Conservation (phyloP, 2,888 invertebrate species). For the Tetrapedia diversipes region DNA sequence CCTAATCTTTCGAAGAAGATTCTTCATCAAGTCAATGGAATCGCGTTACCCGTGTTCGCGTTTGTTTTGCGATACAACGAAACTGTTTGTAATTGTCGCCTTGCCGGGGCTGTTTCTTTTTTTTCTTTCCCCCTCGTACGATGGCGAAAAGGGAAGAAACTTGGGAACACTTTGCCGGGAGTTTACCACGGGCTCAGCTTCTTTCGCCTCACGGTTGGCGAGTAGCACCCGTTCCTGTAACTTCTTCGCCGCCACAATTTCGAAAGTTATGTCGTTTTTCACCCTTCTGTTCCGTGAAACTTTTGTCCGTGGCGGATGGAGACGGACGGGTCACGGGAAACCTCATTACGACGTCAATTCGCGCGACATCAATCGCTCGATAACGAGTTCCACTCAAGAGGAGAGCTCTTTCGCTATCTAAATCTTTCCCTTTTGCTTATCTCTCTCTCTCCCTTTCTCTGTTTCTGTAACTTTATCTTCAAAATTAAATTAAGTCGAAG, state of each 20-base stretch:
- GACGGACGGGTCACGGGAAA: constrained; percentile 33
- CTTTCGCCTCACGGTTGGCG: neutral
- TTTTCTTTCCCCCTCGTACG: neutral
- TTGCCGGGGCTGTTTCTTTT: neutral
- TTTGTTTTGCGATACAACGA: constrained; percentile 1
- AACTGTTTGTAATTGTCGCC: constrained; percentile 44
- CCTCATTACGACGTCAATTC: constrained; percentile 35
- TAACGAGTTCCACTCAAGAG: neutral
- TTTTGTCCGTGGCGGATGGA: constrained; percentile 27
- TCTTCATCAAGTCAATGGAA: neutral
- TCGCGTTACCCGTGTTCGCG: neutral
- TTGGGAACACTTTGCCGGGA: constrained; percentile 14
- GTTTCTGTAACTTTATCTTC: neutral
- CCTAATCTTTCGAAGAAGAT: neutral
- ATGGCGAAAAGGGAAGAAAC: neutral
- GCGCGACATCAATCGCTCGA: constrained; percentile 26
- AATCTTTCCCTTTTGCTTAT: neutral
- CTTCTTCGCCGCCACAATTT: constrained; percentile 47
- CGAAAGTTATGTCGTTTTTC: constrained; percentile 43
- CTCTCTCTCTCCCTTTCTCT: too few species aligned
- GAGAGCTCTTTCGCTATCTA: neutral
- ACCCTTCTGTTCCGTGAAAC: constrained; percentile 22
- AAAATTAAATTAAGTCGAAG: too few species aligned
- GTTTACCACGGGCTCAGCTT: constrained; percentile 20
- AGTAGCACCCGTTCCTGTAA: constrained; percentile 28